Evolutionary conservation across 2,113 vertebrate species (phyloP).

Genomic region (Cryptotis parvus): DNA sequence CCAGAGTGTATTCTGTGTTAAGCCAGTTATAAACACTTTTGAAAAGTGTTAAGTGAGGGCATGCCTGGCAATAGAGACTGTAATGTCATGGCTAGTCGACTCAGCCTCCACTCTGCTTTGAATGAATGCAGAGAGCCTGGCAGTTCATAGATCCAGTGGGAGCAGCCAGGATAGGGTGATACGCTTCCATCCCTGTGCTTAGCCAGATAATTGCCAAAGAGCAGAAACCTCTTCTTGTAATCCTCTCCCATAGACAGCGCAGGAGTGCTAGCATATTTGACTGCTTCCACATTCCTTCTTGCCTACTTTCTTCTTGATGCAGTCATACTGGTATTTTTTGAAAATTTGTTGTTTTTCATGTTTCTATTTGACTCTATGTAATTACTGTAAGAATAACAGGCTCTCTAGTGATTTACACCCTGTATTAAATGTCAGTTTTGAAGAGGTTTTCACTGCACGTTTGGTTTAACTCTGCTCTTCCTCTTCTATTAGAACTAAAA

Average conservation of each 20-base stretch:
- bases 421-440: conserved; percentile 97
- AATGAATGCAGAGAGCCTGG: conserved; percentile 79
- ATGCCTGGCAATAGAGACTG: conserved; percentile 29
- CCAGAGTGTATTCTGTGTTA: conserved; percentile 44
- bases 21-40: conserved; percentile 57
- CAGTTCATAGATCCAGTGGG: conserved; percentile 60
- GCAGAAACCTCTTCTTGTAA: conserved; percentile 86
- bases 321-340: conserved; percentile 97
- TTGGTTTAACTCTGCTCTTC: conserved; percentile 92
- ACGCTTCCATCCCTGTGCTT: conserved; percentile 73
- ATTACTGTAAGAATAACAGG: conserved; percentile 98
- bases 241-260: conserved; percentile 88
- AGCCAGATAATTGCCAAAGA: conserved; percentile 86
- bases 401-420: conserved; percentile 96
- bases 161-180: conserved; percentile 59
- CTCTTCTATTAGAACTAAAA: conserved; percentile 87
- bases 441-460: conserved; percentile 96
- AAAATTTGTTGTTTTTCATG: conserved; percentile 99
- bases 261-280: conserved; percentile 98
- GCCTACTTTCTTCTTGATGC: conserved; percentile 93
- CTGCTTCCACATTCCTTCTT: conserved; percentile 98
- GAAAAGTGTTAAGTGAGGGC: conserved; percentile 65
- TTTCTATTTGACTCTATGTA: conserved; percentile 99
- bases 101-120: conserved; percentile 84
- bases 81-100: conserved; percentile 66